A percentile compares a stretch with the other conserved stretches of the same genome.
Evolutionary conservation across 1,140 invertebrate species (phyloP).

Genomic region (Melipona quadrifasciata): DNA sequence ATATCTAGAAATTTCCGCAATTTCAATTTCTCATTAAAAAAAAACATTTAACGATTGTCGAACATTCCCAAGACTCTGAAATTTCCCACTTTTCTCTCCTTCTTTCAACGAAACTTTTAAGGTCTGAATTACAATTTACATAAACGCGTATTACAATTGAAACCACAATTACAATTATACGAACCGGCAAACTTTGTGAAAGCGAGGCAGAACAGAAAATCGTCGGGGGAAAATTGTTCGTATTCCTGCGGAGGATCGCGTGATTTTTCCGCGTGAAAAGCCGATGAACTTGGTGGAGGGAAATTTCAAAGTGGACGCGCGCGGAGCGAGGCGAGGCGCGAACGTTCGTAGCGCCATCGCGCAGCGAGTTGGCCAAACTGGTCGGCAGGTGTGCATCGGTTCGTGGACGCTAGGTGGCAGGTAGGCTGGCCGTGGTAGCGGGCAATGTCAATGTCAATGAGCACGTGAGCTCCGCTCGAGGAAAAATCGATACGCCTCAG

Average conservation of each 20-base stretch:
- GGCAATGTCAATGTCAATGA: constrained; percentile 82
- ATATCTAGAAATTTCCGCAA: too few relatives aligned
- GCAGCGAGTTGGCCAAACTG: constrained; percentile 44
- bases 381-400: constrained; percentile 60
- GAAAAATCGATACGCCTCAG: constrained; percentile 79
- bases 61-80: not conserved
- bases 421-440: constrained; percentile 56
- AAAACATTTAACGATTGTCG: not conserved
- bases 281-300: not conserved
- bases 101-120: too few relatives aligned
- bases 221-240: too few relatives aligned
- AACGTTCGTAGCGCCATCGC: constrained; percentile 62
- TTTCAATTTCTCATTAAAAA: too few relatives aligned
- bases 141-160: too few relatives aligned
- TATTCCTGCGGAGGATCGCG: not conserved
- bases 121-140: too few relatives aligned
- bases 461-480: constrained; percentile 76
- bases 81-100: not conserved
- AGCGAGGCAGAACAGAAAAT: not conserved
- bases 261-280: constrained; percentile 16
- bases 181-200: too few relatives aligned
- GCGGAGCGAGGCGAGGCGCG: constrained; percentile 3
- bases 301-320: not conserved
- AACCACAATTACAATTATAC: too few relatives aligned
- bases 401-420: constrained; percentile 76